These are phyloP conservation scores for Tetranychus urticae DNA, from an alignment of 1,140 invertebrate genomes.

Conservation along the genomic window DNA sequence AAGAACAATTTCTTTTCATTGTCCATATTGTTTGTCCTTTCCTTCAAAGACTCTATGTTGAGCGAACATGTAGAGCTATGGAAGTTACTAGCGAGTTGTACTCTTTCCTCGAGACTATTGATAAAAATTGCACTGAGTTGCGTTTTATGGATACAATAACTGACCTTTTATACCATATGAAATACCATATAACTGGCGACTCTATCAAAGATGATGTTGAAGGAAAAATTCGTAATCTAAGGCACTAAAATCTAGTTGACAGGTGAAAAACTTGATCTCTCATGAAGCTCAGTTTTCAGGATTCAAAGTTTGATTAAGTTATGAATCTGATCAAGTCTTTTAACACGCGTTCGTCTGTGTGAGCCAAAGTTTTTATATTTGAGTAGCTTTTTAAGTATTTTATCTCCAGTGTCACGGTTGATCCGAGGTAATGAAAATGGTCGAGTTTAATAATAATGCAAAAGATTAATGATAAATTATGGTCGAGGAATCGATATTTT, in stretches of 20 bases:
- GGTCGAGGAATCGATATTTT: background rate
- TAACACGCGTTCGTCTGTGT: no score
- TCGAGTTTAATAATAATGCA: no score
- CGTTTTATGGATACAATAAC: constrained; percentile 76
- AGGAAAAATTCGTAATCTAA: constrained; percentile 53
- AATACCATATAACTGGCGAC: constrained; percentile 93
- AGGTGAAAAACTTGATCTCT: no score
- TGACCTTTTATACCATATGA: constrained; percentile 68
- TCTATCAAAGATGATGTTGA: constrained; percentile 76
- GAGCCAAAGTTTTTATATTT: no score
- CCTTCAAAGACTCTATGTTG: constrained; percentile 53
- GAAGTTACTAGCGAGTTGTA: constrained; percentile 63
- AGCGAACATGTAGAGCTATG: constrained; percentile 46
- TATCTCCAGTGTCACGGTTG: no score
- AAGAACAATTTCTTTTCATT: constrained; percentile 67
- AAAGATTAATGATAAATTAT: no score
- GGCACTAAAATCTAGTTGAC: constrained; percentile 21
- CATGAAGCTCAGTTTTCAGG: no score
- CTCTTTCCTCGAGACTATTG: constrained; percentile 65
- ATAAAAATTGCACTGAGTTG: constrained; percentile 42
- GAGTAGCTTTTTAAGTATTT: no score
- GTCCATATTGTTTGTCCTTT: constrained; percentile 79
- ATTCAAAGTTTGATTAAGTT: no score
- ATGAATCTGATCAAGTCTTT: no score
- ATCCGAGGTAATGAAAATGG: no score